Conservation (phyloP, 2,888 invertebrate genomes). For the Drosophila affinis region DNA sequence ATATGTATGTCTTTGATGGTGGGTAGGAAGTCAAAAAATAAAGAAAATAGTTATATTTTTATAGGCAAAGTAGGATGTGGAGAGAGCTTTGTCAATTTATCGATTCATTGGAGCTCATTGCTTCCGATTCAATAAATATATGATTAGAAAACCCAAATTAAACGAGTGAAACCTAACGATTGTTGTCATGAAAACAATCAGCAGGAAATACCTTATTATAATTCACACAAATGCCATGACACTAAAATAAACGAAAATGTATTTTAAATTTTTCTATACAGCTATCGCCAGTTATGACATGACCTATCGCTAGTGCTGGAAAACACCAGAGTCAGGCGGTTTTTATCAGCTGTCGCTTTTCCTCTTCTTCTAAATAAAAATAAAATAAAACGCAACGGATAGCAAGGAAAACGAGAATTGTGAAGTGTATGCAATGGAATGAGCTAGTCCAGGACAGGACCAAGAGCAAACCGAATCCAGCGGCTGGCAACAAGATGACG, state of each 20-base stretch:
- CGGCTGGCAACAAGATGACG: conserved; percentile 30
- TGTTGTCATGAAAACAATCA: neutral
- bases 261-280: neutral
- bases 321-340: conserved; percentile 19
- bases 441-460: conserved; percentile 6
- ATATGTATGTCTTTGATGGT: neutral
- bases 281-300: neutral
- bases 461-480: conserved; percentile 8
- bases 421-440: conserved; percentile 8
- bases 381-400: conserved; percentile 35
- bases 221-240: too few relatives aligned
- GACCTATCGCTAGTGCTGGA: conserved; percentile 37
- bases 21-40: too few relatives aligned
- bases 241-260: neutral
- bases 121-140: too few relatives aligned
- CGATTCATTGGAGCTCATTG: too few relatives aligned
- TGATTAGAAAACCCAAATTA: too few relatives aligned
- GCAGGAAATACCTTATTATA: neutral
- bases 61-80: too few relatives aligned
- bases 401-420: conserved; percentile 6
- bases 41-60: too few relatives aligned
- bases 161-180: too few relatives aligned
- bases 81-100: too few relatives aligned
- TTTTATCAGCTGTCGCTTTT: conserved; percentile 69
- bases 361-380: conserved; percentile 47